A percentile compares a stretch with the other conserved stretches of the same genome.
These are phyloP conservation scores for Boleophthalmus pectinirostris DNA, from an alignment of 2,113 vertebrate genomes.

Conservation along the genomic window DNA sequence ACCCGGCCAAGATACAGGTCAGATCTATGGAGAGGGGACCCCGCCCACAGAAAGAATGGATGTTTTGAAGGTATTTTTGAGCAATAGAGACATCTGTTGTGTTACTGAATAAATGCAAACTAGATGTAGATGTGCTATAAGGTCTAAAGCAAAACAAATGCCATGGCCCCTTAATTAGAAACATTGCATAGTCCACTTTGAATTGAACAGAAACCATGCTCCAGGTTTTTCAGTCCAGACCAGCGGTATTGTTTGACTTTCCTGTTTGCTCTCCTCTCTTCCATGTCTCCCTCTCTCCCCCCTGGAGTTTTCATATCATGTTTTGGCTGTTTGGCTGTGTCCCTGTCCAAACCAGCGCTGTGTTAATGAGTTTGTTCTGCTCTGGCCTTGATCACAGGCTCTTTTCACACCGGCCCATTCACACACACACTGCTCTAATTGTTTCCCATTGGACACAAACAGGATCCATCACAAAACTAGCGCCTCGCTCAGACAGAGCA, in stretches of 20 bases:
- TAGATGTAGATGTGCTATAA: no score
- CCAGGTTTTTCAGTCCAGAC: neutral
- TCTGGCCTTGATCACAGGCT: conserved; percentile 51
- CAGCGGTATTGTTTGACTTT: neutral
- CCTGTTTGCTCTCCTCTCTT: neutral
- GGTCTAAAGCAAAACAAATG: no score
- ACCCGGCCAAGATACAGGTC: no score
- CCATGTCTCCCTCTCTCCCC: conserved; percentile 2
- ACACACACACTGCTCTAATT: conserved; percentile 55
- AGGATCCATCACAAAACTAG: conserved; percentile 55
- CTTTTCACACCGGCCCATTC: conserved; percentile 38
- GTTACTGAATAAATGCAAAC: no score
- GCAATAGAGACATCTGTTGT: no score
- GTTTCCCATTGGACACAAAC: conserved; percentile 66
- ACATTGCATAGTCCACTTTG: neutral
- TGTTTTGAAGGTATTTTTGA: no score
- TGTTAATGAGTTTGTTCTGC: conserved; percentile 61
- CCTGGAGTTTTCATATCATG: conserved; percentile 12
- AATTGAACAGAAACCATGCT: neutral
- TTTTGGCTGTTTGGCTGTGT: conserved; percentile 41
- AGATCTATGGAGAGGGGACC: no score
- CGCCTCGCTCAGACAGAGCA: conserved; percentile 6
- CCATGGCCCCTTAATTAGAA: neutral
- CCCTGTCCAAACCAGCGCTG: conserved; percentile 41
- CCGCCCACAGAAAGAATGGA: no score